phyloP scores from a whole-genome alignment of 2,888 invertebrate species.

The Liopterus haemorrhoidalis region DNA sequence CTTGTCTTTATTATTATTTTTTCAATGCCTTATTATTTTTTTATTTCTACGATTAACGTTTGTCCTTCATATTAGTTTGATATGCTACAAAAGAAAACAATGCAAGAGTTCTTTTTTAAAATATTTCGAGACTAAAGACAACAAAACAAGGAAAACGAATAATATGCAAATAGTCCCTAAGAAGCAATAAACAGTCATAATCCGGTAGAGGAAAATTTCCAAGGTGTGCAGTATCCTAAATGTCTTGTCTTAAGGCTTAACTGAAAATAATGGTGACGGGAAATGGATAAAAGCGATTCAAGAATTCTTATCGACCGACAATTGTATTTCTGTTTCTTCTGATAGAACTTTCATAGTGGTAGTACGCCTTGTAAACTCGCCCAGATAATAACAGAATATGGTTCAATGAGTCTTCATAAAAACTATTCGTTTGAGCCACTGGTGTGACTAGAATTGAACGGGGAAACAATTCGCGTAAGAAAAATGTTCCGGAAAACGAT shows the following conservation, averaged over 20 bases:
- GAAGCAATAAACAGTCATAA: too few relatives aligned
- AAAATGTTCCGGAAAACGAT: conserved; percentile 12
- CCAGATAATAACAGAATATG: background rate
- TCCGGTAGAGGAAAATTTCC: too few relatives aligned
- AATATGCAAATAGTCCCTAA: too few relatives aligned
- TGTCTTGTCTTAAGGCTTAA: conserved; percentile 4
- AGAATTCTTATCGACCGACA: conserved; percentile 5
- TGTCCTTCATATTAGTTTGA: too few relatives aligned
- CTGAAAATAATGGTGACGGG: background rate
- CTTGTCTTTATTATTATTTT: too few relatives aligned
- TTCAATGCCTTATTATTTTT: too few relatives aligned
- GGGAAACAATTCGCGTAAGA: conserved; percentile 11
- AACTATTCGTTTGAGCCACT: background rate
- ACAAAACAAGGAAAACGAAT: too few relatives aligned
- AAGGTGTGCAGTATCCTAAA: background rate
- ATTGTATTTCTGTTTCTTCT: conserved; percentile 10
- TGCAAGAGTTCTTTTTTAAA: too few relatives aligned
- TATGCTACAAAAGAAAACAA: too few relatives aligned
- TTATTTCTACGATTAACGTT: too few relatives aligned
- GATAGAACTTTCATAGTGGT: background rate
- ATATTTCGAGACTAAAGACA: too few relatives aligned
- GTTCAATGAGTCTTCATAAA: background rate
- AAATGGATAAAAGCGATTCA: background rate
- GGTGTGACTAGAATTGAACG: conserved; percentile 7
- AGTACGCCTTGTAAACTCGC: conserved; percentile 1